These are phyloP conservation scores for Pontoporia blainvillei DNA, from an alignment of 2,113 vertebrate genomes.

Conservation along the genomic window DNA sequence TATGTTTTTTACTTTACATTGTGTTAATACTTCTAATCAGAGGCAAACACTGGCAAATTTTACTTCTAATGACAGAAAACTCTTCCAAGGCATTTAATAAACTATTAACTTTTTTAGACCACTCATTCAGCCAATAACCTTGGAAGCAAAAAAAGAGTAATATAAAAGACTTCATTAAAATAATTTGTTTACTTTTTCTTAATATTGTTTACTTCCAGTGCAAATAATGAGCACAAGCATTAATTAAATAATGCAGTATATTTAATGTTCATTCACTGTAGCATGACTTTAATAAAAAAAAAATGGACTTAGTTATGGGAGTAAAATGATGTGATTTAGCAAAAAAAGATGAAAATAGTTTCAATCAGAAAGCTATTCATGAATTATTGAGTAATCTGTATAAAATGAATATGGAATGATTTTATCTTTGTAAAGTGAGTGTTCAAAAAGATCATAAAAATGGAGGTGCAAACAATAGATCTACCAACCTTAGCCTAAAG, in stretches of 20 bases:
- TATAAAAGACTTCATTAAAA: constrained; percentile 59
- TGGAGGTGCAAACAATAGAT: background rate
- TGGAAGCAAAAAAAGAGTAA: constrained; percentile 53
- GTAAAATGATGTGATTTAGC: constrained; percentile 71
- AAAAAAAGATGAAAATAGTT: constrained; percentile 70
- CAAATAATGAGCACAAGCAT: constrained; percentile 58
- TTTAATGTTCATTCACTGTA: constrained; percentile 1
- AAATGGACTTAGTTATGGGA: constrained; percentile 64
- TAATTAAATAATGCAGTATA: constrained; percentile 71
- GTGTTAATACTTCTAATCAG: background rate
- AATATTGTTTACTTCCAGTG: constrained; percentile 68
- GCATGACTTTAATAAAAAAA: constrained; percentile 61
- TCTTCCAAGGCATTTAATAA: constrained; percentile 42
- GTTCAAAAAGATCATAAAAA: background rate
- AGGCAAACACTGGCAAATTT: background rate
- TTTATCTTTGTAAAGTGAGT: constrained; percentile 37
- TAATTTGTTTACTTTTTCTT: constrained; percentile 67
- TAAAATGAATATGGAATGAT: constrained; percentile 62
- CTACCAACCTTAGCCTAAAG: background rate
- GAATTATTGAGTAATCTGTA: constrained; percentile 67
- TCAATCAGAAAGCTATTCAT: constrained; percentile 71
- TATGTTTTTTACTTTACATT: background rate
- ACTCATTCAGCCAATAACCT: constrained; percentile 63
- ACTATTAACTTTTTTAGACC: constrained; percentile 51
- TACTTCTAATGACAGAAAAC: background rate